Conservation (phyloP, 2,113 vertebrate species). For the Thunnus thynnus region DNA sequence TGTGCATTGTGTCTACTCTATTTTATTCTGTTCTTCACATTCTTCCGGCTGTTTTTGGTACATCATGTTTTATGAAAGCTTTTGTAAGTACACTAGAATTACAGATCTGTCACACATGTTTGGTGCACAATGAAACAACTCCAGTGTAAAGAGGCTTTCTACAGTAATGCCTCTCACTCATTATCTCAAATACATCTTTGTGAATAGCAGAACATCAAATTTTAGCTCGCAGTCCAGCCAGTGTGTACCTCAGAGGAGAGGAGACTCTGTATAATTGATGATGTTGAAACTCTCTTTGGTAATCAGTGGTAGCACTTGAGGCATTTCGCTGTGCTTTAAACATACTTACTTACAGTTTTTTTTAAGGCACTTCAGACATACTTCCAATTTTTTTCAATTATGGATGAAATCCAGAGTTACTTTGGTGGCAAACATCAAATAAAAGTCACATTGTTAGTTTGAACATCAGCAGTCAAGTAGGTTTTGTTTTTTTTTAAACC, state of each 20-base stretch:
- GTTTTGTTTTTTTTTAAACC: constrained; percentile 2
- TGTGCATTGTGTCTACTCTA: neutral
- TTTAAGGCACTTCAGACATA: constrained; percentile 26
- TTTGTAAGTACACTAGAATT: constrained; percentile 24
- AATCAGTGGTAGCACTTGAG: constrained; percentile 50
- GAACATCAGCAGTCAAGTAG: neutral
- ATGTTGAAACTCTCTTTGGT: constrained; percentile 57
- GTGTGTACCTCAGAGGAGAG: constrained; percentile 39
- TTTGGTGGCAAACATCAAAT: neutral
- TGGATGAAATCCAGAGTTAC: constrained; percentile 9
- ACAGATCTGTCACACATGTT: constrained; percentile 37
- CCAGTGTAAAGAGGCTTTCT: constrained; percentile 15
- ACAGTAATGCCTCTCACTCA: neutral
- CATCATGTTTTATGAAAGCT: constrained; percentile 42
- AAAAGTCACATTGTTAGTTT: constrained; percentile 33
- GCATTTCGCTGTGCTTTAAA: constrained; percentile 33
- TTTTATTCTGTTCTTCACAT: neutral
- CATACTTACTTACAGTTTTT: constrained; percentile 23
- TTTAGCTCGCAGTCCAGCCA: constrained; percentile 23
- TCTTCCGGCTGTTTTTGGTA: neutral
- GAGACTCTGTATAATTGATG: constrained; percentile 56
- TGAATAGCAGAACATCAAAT: neutral
- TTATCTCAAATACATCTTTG: constrained; percentile 7
- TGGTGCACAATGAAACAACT: constrained; percentile 22
- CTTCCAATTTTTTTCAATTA: constrained; percentile 16